Evolutionary conservation across 2,797 vertebrate species (phyloP).

Genomic region (Rhynchonycteris naso): DNA sequence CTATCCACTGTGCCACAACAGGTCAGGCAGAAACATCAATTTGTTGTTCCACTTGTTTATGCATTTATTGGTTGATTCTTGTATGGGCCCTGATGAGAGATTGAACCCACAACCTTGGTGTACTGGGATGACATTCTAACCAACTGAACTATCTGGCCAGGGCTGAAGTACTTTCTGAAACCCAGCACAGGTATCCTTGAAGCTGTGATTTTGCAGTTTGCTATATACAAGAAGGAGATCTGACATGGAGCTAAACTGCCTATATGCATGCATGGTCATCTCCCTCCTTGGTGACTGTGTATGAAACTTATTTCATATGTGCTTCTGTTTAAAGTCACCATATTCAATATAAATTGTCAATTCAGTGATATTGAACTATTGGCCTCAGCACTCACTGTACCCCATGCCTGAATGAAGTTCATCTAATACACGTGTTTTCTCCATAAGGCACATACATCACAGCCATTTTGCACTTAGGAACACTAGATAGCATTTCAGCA

Average conservation of each 20-base stretch:
- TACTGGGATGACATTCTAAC: no score
- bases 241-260: not conserved
- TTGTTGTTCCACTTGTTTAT: no score
- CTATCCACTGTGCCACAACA: no score
- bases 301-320: not conserved
- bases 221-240: not conserved
- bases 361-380: not conserved
- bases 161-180: not conserved
- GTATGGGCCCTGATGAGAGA: no score
- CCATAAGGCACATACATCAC: not conserved
- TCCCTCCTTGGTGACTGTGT: not conserved
- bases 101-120: no score
- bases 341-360: not conserved
- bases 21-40: no score
- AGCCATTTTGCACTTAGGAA: not conserved
- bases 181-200: not conserved
- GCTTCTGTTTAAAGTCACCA: constrained; percentile 1
- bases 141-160: no score
- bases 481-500: not conserved
- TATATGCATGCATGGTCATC: fast-evolving
- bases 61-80: no score
- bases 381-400: not conserved
- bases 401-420: not conserved
- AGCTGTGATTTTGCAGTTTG: not conserved
- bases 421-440: not conserved